Evolutionary conservation across 2,797 vertebrate genomes (phyloP).

Genomic region (Passerculus sandwichensis): DNA sequence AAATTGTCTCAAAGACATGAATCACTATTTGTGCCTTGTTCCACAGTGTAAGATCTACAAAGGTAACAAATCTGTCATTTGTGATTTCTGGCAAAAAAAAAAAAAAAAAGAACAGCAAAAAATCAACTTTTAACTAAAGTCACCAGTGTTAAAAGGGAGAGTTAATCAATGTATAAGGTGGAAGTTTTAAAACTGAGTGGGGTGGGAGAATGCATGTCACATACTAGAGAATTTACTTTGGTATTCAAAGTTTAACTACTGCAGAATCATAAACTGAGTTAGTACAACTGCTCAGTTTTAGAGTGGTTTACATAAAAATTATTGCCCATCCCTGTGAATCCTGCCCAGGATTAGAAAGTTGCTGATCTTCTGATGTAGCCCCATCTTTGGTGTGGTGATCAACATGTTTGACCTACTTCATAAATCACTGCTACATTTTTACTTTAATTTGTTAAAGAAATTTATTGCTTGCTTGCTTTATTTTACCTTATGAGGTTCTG

Average conservation of each 20-base stretch:
- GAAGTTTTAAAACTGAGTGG: neutral
- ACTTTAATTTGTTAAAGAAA: neutral
- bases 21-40: neutral
- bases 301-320: neutral
- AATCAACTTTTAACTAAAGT: neutral
- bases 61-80: neutral
- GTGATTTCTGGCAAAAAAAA: neutral
- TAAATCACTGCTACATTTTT: neutral
- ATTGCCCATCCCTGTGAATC: neutral
- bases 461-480: neutral
- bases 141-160: neutral
- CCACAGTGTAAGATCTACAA: neutral
- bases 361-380: neutral
- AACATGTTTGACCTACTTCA: neutral
- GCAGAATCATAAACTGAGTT: neutral
- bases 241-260: neutral
- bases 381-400: neutral
- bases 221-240: neutral
- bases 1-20: neutral
- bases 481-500: neutral
- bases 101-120: neutral
- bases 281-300: neutral
- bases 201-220: neutral
- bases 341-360: neutral
- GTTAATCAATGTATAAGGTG: fast-evolving